phyloP scores from a whole-genome alignment of 2,797 vertebrate genomes.

The Tenualosa thibaudeaui region DNA sequence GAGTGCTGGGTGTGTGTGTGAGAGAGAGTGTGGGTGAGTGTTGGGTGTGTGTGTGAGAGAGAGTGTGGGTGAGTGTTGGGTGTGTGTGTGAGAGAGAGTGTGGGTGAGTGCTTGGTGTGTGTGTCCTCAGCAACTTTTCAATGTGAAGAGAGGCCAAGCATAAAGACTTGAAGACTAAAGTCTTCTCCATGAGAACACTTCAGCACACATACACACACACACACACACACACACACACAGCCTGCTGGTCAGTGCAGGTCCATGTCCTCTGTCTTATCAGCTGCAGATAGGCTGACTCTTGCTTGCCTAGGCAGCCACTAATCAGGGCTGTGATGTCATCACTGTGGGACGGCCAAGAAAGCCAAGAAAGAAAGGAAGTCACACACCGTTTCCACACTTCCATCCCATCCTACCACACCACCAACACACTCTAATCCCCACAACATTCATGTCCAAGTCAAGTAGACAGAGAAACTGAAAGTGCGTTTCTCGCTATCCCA shows the following conservation, averaged over 20 bases:
- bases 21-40: neutral
- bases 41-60: slow-evolving; percentile 2
- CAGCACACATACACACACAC: neutral
- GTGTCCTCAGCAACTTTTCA: neutral
- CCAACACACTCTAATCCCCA: too few relatives aligned
- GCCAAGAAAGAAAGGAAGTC: neutral
- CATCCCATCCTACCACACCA: neutral
- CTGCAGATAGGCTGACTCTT: neutral
- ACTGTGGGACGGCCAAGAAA: neutral
- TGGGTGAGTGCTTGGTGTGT: neutral
- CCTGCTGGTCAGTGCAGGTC: too few relatives aligned
- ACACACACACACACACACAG: neutral
- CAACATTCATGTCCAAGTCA: too few relatives aligned
- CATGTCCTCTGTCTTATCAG: slow-evolving; percentile 29
- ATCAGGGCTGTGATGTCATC: slow-evolving; percentile 30
- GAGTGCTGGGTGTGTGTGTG: neutral
- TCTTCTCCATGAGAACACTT: too few relatives aligned
- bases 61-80: too few relatives aligned
- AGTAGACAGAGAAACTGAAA: too few relatives aligned
- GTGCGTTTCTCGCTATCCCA: too few relatives aligned
- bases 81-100: neutral
- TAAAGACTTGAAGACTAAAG: too few relatives aligned
- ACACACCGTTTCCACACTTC: neutral
- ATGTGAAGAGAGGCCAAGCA: neutral
- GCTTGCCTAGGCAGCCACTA: neutral